A percentile compares a stretch with the other conserved stretches of the same genome.
Evolutionary conservation across 2,797 vertebrate species (phyloP).

Genomic region (Anguilla megastoma): DNA sequence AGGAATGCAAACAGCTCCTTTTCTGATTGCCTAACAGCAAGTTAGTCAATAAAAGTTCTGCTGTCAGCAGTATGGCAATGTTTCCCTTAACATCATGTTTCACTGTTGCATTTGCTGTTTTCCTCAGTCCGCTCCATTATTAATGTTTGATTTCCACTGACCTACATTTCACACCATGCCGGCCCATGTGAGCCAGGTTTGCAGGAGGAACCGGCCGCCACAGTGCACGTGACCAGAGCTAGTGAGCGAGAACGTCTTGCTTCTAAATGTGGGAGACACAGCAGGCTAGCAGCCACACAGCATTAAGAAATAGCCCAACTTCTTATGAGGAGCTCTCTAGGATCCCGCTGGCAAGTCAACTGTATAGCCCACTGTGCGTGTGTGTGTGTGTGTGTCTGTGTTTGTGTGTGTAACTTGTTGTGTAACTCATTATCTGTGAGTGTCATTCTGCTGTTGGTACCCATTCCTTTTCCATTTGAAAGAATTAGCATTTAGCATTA

Average conservation of each 20-base stretch:
- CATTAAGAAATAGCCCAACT: background rate
- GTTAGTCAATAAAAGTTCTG: slow-evolving; percentile 50
- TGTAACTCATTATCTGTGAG: slow-evolving; percentile 51
- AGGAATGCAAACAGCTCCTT: background rate
- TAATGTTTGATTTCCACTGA: slow-evolving; percentile 72
- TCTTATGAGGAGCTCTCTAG: background rate
- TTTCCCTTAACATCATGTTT: slow-evolving; percentile 54
- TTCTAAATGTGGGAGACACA: background rate
- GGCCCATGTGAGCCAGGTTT: slow-evolving; percentile 57
- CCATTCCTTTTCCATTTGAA: slow-evolving; percentile 49
- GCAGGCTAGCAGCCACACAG: background rate
- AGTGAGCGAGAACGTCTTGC: background rate
- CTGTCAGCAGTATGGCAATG: slow-evolving; percentile 46
- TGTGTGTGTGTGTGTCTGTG: slow-evolving; percentile 28
- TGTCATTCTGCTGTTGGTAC: slow-evolving; percentile 30
- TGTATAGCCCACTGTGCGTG: background rate
- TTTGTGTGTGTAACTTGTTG: slow-evolving; percentile 26
- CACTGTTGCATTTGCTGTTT: slow-evolving; percentile 67
- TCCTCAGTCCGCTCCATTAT: slow-evolving; percentile 63
- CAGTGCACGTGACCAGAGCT: slow-evolving; percentile 22
- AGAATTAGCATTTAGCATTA: slow-evolving; percentile 44
- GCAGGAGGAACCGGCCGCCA: slow-evolving; percentile 39
- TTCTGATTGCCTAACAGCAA: slow-evolving; percentile 42
- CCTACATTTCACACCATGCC: slow-evolving; percentile 65
- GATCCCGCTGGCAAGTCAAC: background rate